Evolutionary conservation across 2,888 invertebrate genomes (phyloP), one percentile per base, ranked within the genome.

Genomic region (Eudasyphora cyanicolor): DNA sequence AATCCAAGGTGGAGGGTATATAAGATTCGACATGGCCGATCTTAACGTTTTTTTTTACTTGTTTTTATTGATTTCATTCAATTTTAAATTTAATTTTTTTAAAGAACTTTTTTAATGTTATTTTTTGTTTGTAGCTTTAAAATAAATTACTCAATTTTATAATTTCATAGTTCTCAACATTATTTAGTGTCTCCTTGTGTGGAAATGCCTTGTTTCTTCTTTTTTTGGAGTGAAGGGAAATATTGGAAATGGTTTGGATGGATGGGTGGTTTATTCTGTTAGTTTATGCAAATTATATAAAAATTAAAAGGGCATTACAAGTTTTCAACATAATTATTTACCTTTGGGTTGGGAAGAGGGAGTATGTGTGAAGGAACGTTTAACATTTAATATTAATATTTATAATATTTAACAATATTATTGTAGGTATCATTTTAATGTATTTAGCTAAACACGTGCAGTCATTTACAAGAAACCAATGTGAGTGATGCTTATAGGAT

Each of bases 401-500:
- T 49, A 49, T 32, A n/a, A 45, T 49, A 6, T 49, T 24, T n/a
- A n/a, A n/a, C n/a, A n/a, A n/a, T n/a, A n/a, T n/a, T 54, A n/a
- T 24, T 24, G 24, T 54, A 71, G 42, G 51, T 77, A 69, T n/a
- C n/a, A n/a, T n/a, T n/a, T n/a, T n/a, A n/a, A n/a, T 79, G 62
- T 70, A 71, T 82, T 57, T n/a, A 64, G 27, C 49, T 79, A 71
- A n/a, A 67, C 10, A 70, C 19, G 77, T 84, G 81, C 75, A 81
- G 75, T 77, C 75, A 77, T 80, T 75, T 80, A 75, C 74, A 78
- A 75, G 77, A 84, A 84, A 84, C 83, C 83, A 78, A 67, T 78
- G 76, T 42, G 60, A 67, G 76, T 42, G 60, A 67, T 76, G 49
- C 57, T 42, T 51, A 21, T 74, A 12, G 42, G 10, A 64, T 10